phyloP scores from a whole-genome alignment of 2,888 invertebrate species.

The Melitaea athalia region DNA sequence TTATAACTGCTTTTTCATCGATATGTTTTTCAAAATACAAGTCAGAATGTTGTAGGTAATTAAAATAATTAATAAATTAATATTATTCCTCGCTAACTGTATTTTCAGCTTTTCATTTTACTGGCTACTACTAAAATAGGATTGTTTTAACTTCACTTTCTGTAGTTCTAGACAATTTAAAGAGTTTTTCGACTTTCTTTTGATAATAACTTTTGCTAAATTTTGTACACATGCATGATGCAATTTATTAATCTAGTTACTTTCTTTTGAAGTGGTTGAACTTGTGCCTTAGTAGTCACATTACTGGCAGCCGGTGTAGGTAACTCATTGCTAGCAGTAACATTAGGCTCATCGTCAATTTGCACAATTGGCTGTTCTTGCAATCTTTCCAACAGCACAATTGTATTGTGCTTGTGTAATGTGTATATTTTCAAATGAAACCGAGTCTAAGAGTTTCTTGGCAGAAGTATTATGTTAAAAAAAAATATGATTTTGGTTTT shows the following conservation, averaged over 20 bases:
- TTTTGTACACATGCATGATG: not conserved
- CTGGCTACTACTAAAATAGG: no score
- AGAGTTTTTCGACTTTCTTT: not conserved
- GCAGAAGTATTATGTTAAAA: conserved; percentile 28
- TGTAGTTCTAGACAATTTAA: not conserved
- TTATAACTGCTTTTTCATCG: no score
- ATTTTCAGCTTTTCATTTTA: no score
- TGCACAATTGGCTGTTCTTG: not conserved
- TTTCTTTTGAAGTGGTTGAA: not conserved
- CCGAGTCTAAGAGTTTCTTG: not conserved
- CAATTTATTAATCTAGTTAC: not conserved
- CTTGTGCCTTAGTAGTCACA: not conserved
- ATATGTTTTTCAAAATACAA: no score
- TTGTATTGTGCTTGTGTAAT: conserved; percentile 44
- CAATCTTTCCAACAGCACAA: conserved; percentile 47
- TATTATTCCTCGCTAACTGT: no score
- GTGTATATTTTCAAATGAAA: conserved; percentile 1
- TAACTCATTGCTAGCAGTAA: not conserved
- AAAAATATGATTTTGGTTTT: conserved; percentile 18
- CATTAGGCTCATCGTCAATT: not conserved
- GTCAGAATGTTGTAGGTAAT: no score
- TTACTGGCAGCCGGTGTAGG: not conserved
- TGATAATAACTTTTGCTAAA: not conserved
- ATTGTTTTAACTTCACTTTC: no score
- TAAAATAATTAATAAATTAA: no score